Percentiles rank a stretch among this genome's conserved stretches.
These are phyloP conservation scores for Anarhynchus alexandrinus DNA, from an alignment of 2,113 vertebrate genomes.

Conservation along the genomic window DNA sequence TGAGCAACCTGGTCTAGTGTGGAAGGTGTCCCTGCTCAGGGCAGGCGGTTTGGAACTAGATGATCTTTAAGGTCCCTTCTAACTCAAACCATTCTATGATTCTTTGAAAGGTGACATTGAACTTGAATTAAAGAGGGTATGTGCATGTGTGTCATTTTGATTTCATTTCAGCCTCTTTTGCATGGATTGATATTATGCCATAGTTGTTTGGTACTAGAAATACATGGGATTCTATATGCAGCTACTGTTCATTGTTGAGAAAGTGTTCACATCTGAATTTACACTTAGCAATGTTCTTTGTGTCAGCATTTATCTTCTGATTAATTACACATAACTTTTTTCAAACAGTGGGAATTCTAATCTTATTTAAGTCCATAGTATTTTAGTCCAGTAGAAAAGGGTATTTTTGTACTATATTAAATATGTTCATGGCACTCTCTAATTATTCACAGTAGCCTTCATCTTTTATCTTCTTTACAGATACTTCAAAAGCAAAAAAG, in stretches of 20 bases:
- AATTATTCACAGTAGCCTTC: neutral
- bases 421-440: neutral
- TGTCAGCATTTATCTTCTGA: neutral
- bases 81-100: no score
- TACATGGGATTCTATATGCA: neutral
- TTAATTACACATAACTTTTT: neutral
- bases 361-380: neutral
- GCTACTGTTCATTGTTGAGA: neutral
- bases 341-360: neutral
- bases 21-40: no score
- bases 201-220: neutral
- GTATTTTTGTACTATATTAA: neutral
- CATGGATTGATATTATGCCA: neutral
- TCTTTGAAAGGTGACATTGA: neutral
- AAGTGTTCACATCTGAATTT: neutral
- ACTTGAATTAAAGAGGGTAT: neutral
- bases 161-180: neutral
- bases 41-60: no score
- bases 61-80: no score
- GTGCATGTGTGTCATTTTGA: fast-evolving
- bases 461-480: neutral
- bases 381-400: neutral
- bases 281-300: neutral
- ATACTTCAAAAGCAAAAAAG: neutral
- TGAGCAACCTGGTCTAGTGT: no score